Evolutionary conservation across 1,140 invertebrate genomes (phyloP).

Genomic region (Atta colombica): DNA sequence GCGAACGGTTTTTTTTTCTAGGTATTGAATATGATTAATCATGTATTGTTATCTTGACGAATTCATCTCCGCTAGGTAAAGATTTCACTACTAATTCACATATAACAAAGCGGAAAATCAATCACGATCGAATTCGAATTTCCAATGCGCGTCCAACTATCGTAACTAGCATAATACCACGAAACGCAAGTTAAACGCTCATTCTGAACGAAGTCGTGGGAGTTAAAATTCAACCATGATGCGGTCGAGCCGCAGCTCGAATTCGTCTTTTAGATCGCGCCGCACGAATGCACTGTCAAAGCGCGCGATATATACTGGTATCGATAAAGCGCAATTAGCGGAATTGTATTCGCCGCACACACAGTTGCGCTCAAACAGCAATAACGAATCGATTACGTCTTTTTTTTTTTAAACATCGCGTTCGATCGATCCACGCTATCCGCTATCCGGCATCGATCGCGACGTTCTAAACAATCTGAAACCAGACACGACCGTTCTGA

Average conservation of each 20-base stretch:
- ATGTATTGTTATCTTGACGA: background rate
- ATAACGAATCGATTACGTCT: conserved; percentile 42
- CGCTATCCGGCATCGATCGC: conserved; percentile 36
- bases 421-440: conserved; percentile 27
- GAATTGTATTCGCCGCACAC: conserved; percentile 44
- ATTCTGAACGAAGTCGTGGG: conserved; percentile 47
- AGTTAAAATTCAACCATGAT: conserved; percentile 57
- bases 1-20: background rate
- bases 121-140: conserved; percentile 30
- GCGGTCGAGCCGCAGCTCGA: conserved; percentile 46
- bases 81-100: background rate
- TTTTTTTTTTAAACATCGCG: conserved; percentile 44
- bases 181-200: conserved; percentile 45
- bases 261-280: conserved; percentile 57
- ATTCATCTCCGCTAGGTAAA: background rate
- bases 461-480: conserved; percentile 49
- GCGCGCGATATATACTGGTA: conserved; percentile 4
- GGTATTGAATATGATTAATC: background rate
- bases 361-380: conserved; percentile 21
- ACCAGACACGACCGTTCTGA: conserved; percentile 37
- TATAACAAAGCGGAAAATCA: conserved; percentile 30
- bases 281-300: conserved; percentile 58
- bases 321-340: conserved; percentile 62
- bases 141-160: conserved; percentile 16
- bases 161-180: conserved; percentile 21